A percentile compares a stretch with the other conserved stretches of the same genome.
These are phyloP conservation scores for Martes flavigula DNA, from an alignment of 2,797 vertebrate genomes.

Conservation along the genomic window DNA sequence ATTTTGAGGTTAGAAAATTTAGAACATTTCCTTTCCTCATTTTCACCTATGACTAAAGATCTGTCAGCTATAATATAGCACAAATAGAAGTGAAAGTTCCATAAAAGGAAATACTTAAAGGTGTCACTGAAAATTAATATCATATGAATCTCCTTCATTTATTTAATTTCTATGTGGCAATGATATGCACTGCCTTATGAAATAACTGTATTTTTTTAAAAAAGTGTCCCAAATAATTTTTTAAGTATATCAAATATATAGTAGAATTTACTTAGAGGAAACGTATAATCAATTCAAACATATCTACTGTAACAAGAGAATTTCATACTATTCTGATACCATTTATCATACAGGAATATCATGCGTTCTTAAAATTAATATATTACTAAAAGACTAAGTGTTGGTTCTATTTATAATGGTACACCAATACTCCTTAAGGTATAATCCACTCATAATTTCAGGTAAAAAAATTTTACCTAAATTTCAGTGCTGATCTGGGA, in stretches of 20 bases:
- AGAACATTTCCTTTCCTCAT: conserved; percentile 10
- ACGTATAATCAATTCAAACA: background rate
- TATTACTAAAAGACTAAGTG: background rate
- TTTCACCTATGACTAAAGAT: conserved; percentile 52
- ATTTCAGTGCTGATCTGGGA: background rate
- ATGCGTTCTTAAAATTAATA: background rate
- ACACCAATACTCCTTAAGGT: background rate
- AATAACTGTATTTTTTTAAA: background rate
- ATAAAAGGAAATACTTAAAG: conserved; percentile 61
- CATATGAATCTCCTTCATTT: background rate
- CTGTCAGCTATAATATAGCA: conserved; percentile 6
- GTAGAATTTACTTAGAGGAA: conserved; percentile 24
- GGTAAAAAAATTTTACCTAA: background rate
- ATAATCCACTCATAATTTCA: background rate
- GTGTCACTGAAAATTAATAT: conserved; percentile 39
- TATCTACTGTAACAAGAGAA: background rate
- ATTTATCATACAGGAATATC: background rate
- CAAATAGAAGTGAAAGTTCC: conserved; percentile 45
- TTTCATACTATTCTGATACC: background rate
- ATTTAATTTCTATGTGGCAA: background rate
- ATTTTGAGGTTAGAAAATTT: conserved; percentile 14
- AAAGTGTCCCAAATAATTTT: background rate
- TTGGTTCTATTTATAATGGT: background rate
- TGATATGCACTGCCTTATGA: background rate
- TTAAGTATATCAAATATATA: conserved; percentile 36